A percentile compares a stretch with the other conserved stretches of the same genome.
Conservation (phyloP, 2,797 vertebrate genomes). For the Urophycis tenuis region DNA sequence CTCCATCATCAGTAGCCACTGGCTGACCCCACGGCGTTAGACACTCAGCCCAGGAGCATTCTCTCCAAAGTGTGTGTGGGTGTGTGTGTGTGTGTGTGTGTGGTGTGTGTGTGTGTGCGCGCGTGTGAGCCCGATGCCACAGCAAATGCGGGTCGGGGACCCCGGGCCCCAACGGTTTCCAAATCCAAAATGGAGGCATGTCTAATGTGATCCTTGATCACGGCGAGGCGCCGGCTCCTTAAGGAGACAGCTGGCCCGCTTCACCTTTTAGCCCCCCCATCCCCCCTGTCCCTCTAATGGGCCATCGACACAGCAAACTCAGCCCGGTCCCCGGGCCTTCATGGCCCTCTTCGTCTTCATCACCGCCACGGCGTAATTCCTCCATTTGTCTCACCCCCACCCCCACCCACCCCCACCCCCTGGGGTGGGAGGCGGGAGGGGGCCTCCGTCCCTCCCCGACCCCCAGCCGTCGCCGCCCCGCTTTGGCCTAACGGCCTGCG, state of each 20-base stretch:
- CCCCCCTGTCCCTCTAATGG: slow-evolving; percentile 65
- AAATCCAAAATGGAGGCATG: slow-evolving; percentile 34
- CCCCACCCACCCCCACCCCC: not conserved
- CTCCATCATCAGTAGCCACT: slow-evolving; percentile 33
- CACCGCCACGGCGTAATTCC: slow-evolving; percentile 66
- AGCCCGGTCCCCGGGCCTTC: slow-evolving; percentile 62
- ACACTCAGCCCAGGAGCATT: slow-evolving; percentile 41
- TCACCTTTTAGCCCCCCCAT: slow-evolving; percentile 64
- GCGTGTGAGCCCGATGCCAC: not conserved
- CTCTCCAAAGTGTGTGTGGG: slow-evolving; percentile 4
- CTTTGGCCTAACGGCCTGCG: slow-evolving; percentile 70
- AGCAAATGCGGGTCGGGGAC: not conserved
- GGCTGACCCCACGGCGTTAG: slow-evolving; percentile 40
- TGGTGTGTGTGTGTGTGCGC: slow-evolving; percentile 21
- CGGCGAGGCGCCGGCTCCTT: slow-evolving; percentile 45
- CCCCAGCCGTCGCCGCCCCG: slow-evolving; percentile 57
- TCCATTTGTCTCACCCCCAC: slow-evolving; percentile 68
- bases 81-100: slow-evolving; percentile 20
- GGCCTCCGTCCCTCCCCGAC: slow-evolving; percentile 62
- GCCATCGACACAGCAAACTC: slow-evolving; percentile 66
- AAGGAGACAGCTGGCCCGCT: slow-evolving; percentile 55
- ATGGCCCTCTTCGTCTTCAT: slow-evolving; percentile 66
- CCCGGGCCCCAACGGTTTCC: not conserved
- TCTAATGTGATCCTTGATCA: slow-evolving; percentile 58
- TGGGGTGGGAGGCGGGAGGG: slow-evolving; percentile 18